These are phyloP conservation scores for Orcinus orca DNA, from an alignment of 2,113 vertebrate species.

Conservation along the genomic window DNA sequence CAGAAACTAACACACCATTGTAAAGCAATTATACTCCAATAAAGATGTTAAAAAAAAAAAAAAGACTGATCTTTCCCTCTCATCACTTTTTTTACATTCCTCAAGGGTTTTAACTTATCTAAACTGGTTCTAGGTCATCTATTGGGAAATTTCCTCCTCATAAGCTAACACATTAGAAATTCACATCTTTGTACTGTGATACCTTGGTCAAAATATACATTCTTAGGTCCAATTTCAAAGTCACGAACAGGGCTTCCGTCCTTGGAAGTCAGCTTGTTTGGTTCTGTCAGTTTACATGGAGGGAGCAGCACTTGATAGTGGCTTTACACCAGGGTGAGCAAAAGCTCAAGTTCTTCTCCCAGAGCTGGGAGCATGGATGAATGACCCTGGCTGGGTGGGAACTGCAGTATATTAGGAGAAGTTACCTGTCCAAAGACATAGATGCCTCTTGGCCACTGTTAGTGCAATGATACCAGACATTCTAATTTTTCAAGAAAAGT, in stretches of 20 bases:
- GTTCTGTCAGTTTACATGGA: neutral
- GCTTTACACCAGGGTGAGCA: neutral
- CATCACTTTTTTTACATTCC: neutral
- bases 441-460: neutral
- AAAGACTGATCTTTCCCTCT: neutral
- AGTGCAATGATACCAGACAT: neutral
- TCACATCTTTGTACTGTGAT: neutral
- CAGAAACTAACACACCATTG: no score
- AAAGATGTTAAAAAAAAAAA: no score
- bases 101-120: neutral
- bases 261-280: neutral
- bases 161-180: neutral
- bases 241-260: neutral
- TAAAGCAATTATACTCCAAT: no score
- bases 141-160: neutral
- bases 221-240: neutral
- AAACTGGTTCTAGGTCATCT: neutral
- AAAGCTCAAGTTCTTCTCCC: neutral
- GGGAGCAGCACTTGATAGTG: neutral
- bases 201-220: neutral
- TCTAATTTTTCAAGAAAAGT: neutral
- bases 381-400: neutral
- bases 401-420: neutral
- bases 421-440: neutral
- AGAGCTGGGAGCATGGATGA: neutral